Evolutionary conservation across 2,797 vertebrate genomes (phyloP).

Genomic region (Euphonia xanthogaster): DNA sequence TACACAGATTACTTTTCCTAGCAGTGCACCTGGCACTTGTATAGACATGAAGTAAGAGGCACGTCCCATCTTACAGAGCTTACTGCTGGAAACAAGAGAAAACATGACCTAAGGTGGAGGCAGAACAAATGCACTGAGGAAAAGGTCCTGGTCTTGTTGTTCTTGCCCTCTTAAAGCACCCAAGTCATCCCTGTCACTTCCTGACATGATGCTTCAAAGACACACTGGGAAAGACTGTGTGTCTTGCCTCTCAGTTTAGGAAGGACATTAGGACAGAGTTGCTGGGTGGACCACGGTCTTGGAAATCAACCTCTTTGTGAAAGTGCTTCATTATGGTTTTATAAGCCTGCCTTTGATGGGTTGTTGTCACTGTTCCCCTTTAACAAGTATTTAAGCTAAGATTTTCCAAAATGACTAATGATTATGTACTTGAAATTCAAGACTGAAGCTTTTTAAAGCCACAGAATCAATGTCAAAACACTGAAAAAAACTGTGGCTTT

Average conservation of each 20-base stretch:
- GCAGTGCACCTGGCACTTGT: not conserved
- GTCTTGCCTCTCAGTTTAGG: not conserved
- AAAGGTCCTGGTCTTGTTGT: not conserved
- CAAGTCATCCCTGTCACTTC: not conserved
- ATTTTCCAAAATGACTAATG: constrained; percentile 18
- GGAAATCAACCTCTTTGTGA: not conserved
- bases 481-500: not conserved
- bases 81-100: not conserved
- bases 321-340: not conserved
- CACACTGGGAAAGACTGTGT: not conserved
- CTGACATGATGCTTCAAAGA: not conserved
- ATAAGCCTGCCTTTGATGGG: not conserved
- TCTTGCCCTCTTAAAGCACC: not conserved
- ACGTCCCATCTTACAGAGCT: not conserved
- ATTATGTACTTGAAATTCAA: not conserved
- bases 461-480: constrained; percentile 35
- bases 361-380: not conserved
- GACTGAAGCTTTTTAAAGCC: constrained; percentile 21
- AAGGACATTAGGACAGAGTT: not conserved
- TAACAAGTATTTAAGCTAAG: not conserved
- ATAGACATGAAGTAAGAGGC: not conserved
- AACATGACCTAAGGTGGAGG: not conserved
- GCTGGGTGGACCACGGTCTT: not conserved
- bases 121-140: not conserved
- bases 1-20: not conserved